Evolutionary conservation across 2,113 vertebrate genomes (phyloP), one percentile per base, ranked within the genome.

Genomic region (Gadus macrocephalus): DNA sequence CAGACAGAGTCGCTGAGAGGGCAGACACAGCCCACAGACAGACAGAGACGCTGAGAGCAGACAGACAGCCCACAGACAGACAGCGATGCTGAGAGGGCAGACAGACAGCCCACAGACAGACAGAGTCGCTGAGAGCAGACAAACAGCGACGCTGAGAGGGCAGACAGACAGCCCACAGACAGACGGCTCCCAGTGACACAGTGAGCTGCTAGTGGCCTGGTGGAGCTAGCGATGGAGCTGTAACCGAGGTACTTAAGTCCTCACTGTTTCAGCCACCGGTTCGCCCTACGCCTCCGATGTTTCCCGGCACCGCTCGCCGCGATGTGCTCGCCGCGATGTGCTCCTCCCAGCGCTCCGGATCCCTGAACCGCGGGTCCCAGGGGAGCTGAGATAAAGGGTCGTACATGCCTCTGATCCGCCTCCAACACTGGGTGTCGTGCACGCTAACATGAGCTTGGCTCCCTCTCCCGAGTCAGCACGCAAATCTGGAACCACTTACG

Each of bases 181-280:
- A 49, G 42, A 49, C 42, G 12, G 42, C 42, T 4, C 60, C 7
- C 53, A 56, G 14, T 12, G 0, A 56, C 53, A 56, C 53, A 56
- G 11, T 14, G 11, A 6, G 42, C 6, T 7, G 42, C 6, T 25
- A 25, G 25, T 25, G 2, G 25, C 25, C 25, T 25, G 25, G 25
- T 25, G 25, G 25, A 25, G 25, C 25, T 25, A 25, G 69, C 72
- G 59, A 55, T 67, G 64, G 69, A 62, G 66, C 73, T 77, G 66
- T 82, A 81, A 86, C 85, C 85, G 67, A 87, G 86, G 82, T 78
- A 62, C 62, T 76, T 71, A 60, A 63, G 66, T 67, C 69, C 53
- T 38, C 78, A 64, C 65, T 66, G 14, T 53, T 31, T 62, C 31
- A 53, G 53, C 31, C 64, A 20, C 19, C 38, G 19, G 20, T 25